phyloP scores from a whole-genome alignment of 2,888 invertebrate genomes.

The Drosophila glabriapex region DNA sequence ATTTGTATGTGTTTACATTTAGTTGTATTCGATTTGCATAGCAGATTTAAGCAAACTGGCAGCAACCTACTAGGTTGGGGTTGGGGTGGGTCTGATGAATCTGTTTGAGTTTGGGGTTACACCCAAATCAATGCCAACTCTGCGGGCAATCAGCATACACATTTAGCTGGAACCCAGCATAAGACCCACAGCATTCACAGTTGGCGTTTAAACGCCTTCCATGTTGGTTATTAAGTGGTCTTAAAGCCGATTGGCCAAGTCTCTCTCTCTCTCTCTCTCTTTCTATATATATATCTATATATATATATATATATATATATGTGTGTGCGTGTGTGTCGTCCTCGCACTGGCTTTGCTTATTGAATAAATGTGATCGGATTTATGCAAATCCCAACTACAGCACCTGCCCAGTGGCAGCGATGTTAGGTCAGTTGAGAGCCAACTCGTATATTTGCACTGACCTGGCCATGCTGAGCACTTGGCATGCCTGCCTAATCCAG shows the following conservation, averaged over 20 bases:
- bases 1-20: conserved; percentile 78
- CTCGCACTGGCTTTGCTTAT: conserved; percentile 48
- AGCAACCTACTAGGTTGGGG: neutral
- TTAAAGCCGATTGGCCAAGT: conserved; percentile 68
- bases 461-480: conserved; percentile 41
- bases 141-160: conserved; percentile 55
- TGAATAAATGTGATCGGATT: conserved; percentile 74
- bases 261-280: neutral
- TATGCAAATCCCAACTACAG: conserved; percentile 67
- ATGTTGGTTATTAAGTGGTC: conserved; percentile 77
- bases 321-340: conserved; percentile 1
- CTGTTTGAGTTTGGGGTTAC: conserved; percentile 3
- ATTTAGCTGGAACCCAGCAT: neutral
- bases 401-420: conserved; percentile 16
- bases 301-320: conserved; percentile 9
- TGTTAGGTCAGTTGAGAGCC: conserved; percentile 8
- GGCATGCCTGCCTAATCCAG: conserved; percentile 58
- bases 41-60: conserved; percentile 47
- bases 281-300: conserved; percentile 4
- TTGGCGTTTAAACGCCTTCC: conserved; percentile 49
- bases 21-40: conserved; percentile 80
- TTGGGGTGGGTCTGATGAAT: neutral
- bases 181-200: conserved; percentile 7
- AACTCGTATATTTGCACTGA: conserved; percentile 28
- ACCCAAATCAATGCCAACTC: conserved; percentile 76